These are phyloP conservation scores for Pogonus chalceus DNA, from an alignment of 1,140 invertebrate genomes.

Conservation along the genomic window DNA sequence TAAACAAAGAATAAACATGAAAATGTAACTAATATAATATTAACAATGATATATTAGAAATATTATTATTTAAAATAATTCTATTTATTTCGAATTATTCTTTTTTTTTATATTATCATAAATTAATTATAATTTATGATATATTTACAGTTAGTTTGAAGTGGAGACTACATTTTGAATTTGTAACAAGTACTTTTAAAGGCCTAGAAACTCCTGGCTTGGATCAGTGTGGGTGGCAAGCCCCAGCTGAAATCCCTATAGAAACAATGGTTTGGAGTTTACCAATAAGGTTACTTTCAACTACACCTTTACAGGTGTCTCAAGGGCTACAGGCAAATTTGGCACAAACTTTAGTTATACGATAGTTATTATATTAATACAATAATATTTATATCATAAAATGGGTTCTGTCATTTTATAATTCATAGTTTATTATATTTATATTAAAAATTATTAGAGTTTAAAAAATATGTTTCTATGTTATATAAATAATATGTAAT, in stretches of 20 bases:
- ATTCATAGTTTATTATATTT: too few relatives aligned
- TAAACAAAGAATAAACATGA: too few relatives aligned
- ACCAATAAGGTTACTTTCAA: conserved; percentile 85
- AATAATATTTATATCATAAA: too few relatives aligned
- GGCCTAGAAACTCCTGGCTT: conserved; percentile 41
- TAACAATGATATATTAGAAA: too few relatives aligned
- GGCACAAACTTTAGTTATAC: conserved; percentile 26
- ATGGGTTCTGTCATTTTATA: too few relatives aligned
- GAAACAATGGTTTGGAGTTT: conserved; percentile 98
- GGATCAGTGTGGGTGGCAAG: conserved; percentile 63
- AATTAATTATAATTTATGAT: not conserved
- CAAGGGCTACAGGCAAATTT: conserved; percentile 36
- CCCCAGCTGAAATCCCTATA: conserved; percentile 73
- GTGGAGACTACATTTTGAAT: conserved; percentile 95
- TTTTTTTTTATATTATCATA: too few relatives aligned
- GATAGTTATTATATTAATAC: conserved; percentile 13
- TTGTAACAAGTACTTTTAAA: conserved; percentile 69
- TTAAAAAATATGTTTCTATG: too few relatives aligned
- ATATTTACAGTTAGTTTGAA: conserved; percentile 62
- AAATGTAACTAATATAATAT: too few relatives aligned
- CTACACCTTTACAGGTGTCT: conserved; percentile 69
- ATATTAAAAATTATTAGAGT: too few relatives aligned
- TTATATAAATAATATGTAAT: too few relatives aligned
- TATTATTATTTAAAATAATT: conserved; percentile 1
- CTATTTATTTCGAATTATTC: not conserved